These are phyloP conservation scores for Limanda limanda DNA, from an alignment of 2,113 vertebrate species.

Conservation along the genomic window DNA sequence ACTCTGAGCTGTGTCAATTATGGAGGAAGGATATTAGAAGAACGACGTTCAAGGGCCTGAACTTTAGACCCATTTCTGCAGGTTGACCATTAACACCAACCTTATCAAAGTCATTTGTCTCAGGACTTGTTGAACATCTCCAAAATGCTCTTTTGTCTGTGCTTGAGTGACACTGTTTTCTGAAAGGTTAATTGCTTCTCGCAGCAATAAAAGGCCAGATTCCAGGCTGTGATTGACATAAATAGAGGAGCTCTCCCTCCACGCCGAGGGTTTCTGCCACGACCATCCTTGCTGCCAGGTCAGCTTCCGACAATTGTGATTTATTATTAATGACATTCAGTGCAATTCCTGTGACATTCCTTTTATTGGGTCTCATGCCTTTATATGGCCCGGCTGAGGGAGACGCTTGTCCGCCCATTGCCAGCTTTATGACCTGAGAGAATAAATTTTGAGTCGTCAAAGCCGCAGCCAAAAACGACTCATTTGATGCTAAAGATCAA, in stretches of 20 bases:
- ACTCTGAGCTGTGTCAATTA: background rate
- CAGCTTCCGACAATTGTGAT: slow-evolving; percentile 80
- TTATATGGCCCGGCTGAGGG: slow-evolving; percentile 78
- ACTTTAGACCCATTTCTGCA: slow-evolving; percentile 59
- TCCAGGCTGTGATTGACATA: slow-evolving; percentile 78
- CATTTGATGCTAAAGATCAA: slow-evolving; percentile 75
- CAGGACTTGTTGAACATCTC: slow-evolving; percentile 79
- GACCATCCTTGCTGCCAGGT: slow-evolving; percentile 74
- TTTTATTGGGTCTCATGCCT: slow-evolving; percentile 81
- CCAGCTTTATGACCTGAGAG: slow-evolving; percentile 66
- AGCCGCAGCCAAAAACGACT: slow-evolving; percentile 68
- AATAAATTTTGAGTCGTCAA: slow-evolving; percentile 78
- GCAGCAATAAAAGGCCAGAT: slow-evolving; percentile 81
- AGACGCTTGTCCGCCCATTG: slow-evolving; percentile 77
- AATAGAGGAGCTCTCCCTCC: slow-evolving; percentile 74
- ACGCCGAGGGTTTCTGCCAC: slow-evolving; percentile 60
- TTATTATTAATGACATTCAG: slow-evolving; percentile 84
- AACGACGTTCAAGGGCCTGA: slow-evolving; percentile 43
- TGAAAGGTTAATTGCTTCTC: slow-evolving; percentile 82
- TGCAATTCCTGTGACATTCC: slow-evolving; percentile 83
- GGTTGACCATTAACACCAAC: slow-evolving; percentile 69
- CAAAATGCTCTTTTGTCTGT: slow-evolving; percentile 77
- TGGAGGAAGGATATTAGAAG: slow-evolving; percentile 32
- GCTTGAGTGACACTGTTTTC: slow-evolving; percentile 78
- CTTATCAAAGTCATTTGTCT: slow-evolving; percentile 78